Evolutionary conservation across 2,888 invertebrate species (phyloP).

Genomic region (Caenorhabditis auriculariae): DNA sequence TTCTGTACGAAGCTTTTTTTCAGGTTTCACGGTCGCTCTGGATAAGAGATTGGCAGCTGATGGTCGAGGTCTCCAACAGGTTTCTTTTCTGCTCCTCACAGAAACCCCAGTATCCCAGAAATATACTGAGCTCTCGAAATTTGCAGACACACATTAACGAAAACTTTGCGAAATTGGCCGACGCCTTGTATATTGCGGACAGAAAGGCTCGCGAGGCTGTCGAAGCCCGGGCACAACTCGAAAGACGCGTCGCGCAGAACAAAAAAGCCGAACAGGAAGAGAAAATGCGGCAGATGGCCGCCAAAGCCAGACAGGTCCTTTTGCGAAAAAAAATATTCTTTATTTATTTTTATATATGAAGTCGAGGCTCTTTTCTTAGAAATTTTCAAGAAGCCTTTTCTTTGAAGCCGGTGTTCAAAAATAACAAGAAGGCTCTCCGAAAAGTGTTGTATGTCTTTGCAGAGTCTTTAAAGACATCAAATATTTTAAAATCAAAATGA

Average conservation of each 20-base stretch:
- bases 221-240: slow-evolving; percentile 90
- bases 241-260: slow-evolving; percentile 84
- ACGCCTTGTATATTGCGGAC: slow-evolving; percentile 95
- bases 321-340: too few relatives aligned
- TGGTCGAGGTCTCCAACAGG: slow-evolving; percentile 85
- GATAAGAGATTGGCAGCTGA: slow-evolving; percentile 97
- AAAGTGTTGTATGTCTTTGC: too few relatives aligned
- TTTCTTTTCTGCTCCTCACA: slow-evolving; percentile 7
- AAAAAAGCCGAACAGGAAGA: slow-evolving; percentile 80
- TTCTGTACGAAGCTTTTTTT: too few relatives aligned
- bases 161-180: slow-evolving; percentile 96
- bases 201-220: slow-evolving; percentile 95
- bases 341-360: too few relatives aligned
- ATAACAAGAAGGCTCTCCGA: too few relatives aligned
- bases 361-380: too few relatives aligned
- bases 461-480: too few relatives aligned
- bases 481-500: too few relatives aligned
- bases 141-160: slow-evolving; percentile 92
- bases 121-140: background rate
- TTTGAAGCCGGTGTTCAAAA: too few relatives aligned
- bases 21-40: slow-evolving; percentile 92
- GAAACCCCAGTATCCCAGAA: background rate
- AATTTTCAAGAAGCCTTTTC: too few relatives aligned
- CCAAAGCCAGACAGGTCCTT: slow-evolving; percentile 77
- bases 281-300: slow-evolving; percentile 85